Base-by-base conservation (phyloP, 2,113 vertebrate species). In the Lamprotornis superbus region DNA sequence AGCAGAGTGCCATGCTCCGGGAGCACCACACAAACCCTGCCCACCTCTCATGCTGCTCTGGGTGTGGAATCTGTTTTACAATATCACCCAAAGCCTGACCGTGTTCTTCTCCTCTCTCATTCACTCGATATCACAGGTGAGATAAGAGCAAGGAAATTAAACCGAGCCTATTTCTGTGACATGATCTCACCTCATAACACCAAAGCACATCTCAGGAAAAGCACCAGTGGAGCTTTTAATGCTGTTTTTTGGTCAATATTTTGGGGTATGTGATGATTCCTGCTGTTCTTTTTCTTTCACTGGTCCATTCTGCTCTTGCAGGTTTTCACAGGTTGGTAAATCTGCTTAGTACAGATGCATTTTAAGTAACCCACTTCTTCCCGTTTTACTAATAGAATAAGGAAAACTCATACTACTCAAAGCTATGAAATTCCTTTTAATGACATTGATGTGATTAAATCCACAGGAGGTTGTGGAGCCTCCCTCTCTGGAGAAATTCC, bases 111-210 rank as follows among this genome's bases (percentile, higher is more conserved):
- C 50, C 35, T 2, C 3, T 28, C 56, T 88, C 77, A 11, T 81
- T 75, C 75, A 78, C 50, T 92, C 0, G 2, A 33, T 55, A 76
- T 16, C 68, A 57, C 73, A 75, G 50, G 67, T 44, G 81, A 96
- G 77, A 78, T 60, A 92, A 89, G 74, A 93, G 83, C 0, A 1
- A 92, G 78, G 49, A 92, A 96, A 95, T 83, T 80, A 78, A 94
- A 80, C 57, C 8, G 0, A 84, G n/a, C 50, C 68, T 96, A 89
- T 92, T 95, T 93, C 89, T 91, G 89, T 91, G 91, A 94, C 81
- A 89, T 78, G 93, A 89, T 71, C 92, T 94, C 86, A 95, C 78
- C 83, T 79, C 50, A 0, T 30, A 78, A 77, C 93, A 83, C 44
- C 15, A 23, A 78, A 77, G 69, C 56, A 79, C 64, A 63, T 39